These are phyloP conservation scores for Leptinotarsa juncta DNA, from an alignment of 2,888 invertebrate genomes.

Conservation along the genomic window DNA sequence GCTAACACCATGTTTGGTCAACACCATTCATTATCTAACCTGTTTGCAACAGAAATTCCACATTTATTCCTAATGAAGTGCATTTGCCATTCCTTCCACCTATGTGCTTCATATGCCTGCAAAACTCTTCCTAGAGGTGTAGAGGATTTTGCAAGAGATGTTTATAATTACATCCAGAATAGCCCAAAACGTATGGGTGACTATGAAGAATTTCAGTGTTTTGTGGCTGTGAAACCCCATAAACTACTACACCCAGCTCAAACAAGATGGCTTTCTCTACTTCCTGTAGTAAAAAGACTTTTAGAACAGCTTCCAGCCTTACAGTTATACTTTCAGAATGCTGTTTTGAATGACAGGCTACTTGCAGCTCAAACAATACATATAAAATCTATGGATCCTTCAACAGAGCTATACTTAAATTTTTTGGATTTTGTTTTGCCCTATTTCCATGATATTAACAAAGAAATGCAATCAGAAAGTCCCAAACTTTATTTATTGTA, in stretches of 20 bases:
- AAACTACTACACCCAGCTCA: not conserved
- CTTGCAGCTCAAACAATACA: not conserved
- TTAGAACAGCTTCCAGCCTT: not conserved
- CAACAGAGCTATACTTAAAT: not conserved
- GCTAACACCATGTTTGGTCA: not conserved
- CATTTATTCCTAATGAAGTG: not conserved
- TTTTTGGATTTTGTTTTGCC: not conserved
- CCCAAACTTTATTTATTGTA: not conserved
- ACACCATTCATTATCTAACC: not conserved
- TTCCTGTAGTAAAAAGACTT: not conserved
- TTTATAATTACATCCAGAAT: not conserved
- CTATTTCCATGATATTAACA: not conserved
- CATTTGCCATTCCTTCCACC: not conserved
- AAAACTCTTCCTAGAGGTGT: not conserved
- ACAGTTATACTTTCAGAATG: slow-evolving; percentile 1
- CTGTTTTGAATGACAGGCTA: slow-evolving; percentile 4
- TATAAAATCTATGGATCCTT: not conserved
- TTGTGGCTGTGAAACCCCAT: not conserved
- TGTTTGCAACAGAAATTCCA: not conserved
- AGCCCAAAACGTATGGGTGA: not conserved
- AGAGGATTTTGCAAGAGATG: not conserved
- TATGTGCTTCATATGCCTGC: not conserved
- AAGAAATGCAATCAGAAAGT: slow-evolving; percentile 6
- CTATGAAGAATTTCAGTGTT: not conserved
- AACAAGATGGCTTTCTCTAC: not conserved